Evolutionary conservation across 2,113 vertebrate genomes (phyloP).

Genomic region (Microcebus griseorufus): DNA sequence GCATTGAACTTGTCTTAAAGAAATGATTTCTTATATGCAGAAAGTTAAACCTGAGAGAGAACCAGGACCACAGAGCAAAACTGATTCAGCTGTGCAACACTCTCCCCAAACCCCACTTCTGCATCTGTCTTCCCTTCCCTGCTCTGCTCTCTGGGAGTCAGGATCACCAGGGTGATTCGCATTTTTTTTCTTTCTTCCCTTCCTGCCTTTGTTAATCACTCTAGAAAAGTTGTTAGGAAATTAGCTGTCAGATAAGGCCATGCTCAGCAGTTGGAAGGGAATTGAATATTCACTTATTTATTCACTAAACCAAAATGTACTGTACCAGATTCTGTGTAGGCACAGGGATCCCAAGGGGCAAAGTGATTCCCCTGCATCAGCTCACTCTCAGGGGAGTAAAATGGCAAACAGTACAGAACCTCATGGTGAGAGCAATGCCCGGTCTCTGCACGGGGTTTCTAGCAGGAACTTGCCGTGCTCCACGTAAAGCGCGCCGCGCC

Average conservation of each 20-base stretch:
- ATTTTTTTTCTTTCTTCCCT: neutral
- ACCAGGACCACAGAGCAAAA: neutral
- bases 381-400: neutral
- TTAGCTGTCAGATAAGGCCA: neutral
- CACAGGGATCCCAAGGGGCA: neutral
- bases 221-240: neutral
- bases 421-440: neutral
- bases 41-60: neutral
- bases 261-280: neutral
- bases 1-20: constrained; percentile 33
- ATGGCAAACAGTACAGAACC: neutral
- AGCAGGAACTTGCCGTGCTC: neutral
- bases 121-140: neutral
- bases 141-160: neutral
- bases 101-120: fast-evolving
- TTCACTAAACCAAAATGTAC: neutral
- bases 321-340: neutral
- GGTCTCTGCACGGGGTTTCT: fast-evolving
- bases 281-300: neutral
- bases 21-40: neutral
- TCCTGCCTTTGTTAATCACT: constrained; percentile 8
- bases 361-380: neutral
- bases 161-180: neutral
- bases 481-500: no score
- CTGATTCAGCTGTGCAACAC: no score